These are phyloP conservation scores for Tachuris rubrigastra DNA, from an alignment of 2,113 vertebrate genomes.

Conservation along the genomic window DNA sequence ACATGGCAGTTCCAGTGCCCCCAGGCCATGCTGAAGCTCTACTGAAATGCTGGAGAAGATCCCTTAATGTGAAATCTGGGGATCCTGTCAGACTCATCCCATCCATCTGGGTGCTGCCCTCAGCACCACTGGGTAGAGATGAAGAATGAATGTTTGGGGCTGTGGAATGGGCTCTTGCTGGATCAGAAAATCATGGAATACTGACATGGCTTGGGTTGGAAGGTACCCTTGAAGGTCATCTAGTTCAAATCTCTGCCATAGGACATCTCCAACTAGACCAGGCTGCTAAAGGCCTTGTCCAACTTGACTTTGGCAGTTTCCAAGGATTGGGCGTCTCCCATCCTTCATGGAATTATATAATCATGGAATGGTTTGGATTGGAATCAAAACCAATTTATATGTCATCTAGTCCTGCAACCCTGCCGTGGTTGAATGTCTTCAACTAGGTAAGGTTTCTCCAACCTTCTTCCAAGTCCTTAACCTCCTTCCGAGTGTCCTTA, in stretches of 20 bases:
- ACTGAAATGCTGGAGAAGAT: not conserved
- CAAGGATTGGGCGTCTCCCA: not conserved
- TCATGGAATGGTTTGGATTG: not conserved
- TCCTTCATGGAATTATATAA: not conserved
- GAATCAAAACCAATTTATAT: not conserved
- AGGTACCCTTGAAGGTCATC: not conserved
- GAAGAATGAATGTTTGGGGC: not conserved
- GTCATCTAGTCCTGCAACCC: not conserved
- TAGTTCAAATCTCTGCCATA: not conserved
- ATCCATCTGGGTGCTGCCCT: rapidly evolving
- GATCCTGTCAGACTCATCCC: not conserved
- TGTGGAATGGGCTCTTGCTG: not conserved
- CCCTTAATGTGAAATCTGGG: not conserved
- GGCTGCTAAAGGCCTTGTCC: not conserved
- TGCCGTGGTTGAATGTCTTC: not conserved
- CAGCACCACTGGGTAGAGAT: rapidly evolving
- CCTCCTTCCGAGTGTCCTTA: not conserved
- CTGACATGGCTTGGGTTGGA: not conserved
- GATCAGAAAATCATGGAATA: not conserved
- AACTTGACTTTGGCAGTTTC: not conserved
- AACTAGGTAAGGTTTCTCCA: not conserved
- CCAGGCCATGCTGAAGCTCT: not conserved
- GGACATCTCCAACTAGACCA: not conserved
- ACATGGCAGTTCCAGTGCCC: not conserved
- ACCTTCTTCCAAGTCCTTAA: not conserved